A percentile compares a stretch with the other conserved stretches of the same genome.
Evolutionary conservation across 2,888 invertebrate species (phyloP).

Genomic region (Ptychoptera albimana): DNA sequence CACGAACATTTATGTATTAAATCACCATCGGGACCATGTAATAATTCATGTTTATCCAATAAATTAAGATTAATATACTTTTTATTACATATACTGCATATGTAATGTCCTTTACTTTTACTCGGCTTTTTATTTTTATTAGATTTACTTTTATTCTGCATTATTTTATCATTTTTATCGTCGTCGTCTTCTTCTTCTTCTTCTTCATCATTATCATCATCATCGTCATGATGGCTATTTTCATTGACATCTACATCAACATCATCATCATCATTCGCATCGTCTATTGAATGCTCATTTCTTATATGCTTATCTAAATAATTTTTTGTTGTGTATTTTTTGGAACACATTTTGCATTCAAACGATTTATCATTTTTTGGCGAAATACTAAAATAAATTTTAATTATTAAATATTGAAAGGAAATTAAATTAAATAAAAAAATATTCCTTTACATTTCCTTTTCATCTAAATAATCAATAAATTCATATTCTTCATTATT

Average conservation of each 20-base stretch:
- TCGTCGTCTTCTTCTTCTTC: not conserved
- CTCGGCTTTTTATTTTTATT: not conserved
- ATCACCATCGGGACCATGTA: slow-evolving; percentile 24
- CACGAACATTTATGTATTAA: slow-evolving; percentile 29
- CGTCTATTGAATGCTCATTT: slow-evolving; percentile 23
- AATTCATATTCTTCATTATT: not conserved
- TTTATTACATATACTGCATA: slow-evolving; percentile 25
- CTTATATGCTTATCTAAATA: slow-evolving; percentile 25
- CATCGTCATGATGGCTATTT: not conserved
- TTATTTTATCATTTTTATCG: not conserved
- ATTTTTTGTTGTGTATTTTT: slow-evolving; percentile 25
- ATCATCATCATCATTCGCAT: slow-evolving; percentile 13
- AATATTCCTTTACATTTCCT: not conserved
- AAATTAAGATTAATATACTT: slow-evolving; percentile 22
- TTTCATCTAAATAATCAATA: not conserved
- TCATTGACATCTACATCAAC: slow-evolving; percentile 8
- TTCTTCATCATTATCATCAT: not conserved
- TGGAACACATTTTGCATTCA: slow-evolving; percentile 24
- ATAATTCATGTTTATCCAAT: slow-evolving; percentile 21
- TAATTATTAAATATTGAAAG: too few species aligned
- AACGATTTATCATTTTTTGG: slow-evolving; percentile 10
- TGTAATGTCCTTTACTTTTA: slow-evolving; percentile 18
- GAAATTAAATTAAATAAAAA: not conserved
- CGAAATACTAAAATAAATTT: not conserved
- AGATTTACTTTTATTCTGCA: not conserved